Base-by-base conservation (phyloP, 2,888 invertebrate species). In the Dioctria linearis region DNA sequence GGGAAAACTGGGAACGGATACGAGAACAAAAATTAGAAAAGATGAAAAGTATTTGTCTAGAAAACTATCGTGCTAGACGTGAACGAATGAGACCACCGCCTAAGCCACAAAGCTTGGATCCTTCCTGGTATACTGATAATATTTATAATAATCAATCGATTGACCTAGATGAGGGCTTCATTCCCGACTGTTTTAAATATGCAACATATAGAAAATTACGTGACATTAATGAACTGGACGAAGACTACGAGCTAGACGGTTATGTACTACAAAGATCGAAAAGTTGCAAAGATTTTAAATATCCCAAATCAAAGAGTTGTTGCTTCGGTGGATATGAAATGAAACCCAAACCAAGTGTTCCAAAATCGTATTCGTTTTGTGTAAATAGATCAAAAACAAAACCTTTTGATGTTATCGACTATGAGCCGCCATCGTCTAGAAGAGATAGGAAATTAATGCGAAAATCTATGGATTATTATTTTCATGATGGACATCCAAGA, bases 1-100 rank as follows among this genome's bases (percentile, higher is more conserved):
- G 88, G 88, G 88, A 89, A 84, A 88, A 89, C 84, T 89, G 89
- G 89, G 89, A 89, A 82, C 87, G 88, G 76, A 87, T 89, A 80
- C 85, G 89, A 13, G 89, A 88, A 81, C 89, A 88, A 81, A 89
- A 89, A 83, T 85, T 89, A 80, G 89, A 89, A 83, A 87, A 86
- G 81, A 88, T 89, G 88, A 88, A 88, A 84, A 88, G 86, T 84
- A 88, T 88, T 71, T 88, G 88, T 84, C 88, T 88, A 83, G 88
- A 88, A 83, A 88, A 88, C 84, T 88, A 88, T 81, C 88, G 88
- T 84, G 88, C 88, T 83, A 88, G 88, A 84, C 85, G 87, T 78
- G 88, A 88, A 83, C 88, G 85, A 83, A 82, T 88, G 83, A 84
- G 86, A 82, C 88, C 88, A 83, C 81, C 71, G 54, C 88, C 88